A percentile compares a stretch with the other conserved stretches of the same genome.
These are phyloP conservation scores for Pipistrellus nathusii DNA, from an alignment of 2,797 vertebrate species.

Conservation along the genomic window DNA sequence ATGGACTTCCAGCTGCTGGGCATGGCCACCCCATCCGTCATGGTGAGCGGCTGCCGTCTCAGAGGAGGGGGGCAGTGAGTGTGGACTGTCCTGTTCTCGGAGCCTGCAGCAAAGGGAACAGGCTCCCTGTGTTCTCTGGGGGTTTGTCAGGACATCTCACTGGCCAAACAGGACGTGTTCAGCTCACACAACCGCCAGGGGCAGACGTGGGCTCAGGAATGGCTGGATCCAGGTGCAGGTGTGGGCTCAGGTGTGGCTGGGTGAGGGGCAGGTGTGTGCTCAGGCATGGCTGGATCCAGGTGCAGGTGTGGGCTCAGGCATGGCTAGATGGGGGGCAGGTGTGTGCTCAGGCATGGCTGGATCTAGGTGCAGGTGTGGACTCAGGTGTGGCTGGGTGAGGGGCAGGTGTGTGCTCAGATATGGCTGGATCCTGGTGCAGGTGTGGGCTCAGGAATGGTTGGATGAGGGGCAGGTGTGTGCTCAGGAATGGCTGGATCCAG, in stretches of 20 bases:
- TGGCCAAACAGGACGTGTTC: not conserved
- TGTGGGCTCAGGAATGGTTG: no score
- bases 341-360: no score
- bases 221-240: no score
- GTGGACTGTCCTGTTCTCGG: accelerated
- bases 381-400: no score
- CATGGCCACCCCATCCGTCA: constrained; percentile 91
- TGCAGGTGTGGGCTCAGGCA: no score
- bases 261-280: no score
- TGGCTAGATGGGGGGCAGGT: no score
- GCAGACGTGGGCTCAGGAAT: no score
- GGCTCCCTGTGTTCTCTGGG: not conserved
- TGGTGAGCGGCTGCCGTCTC: constrained; percentile 88
- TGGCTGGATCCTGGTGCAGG: not conserved
- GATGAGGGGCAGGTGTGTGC: no score
- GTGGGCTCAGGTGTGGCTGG: no score
- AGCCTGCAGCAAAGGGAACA: not conserved
- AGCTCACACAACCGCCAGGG: not conserved
- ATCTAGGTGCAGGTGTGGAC: not conserved
- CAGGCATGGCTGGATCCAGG: not conserved
- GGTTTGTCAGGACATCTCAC: not conserved
- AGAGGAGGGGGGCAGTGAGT: accelerated
- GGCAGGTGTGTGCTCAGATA: no score
- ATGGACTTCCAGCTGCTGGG: constrained; percentile 97
- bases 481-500: no score